Conservation (phyloP, 2,888 invertebrate species). For the Pterobdella sp. region DNA sequence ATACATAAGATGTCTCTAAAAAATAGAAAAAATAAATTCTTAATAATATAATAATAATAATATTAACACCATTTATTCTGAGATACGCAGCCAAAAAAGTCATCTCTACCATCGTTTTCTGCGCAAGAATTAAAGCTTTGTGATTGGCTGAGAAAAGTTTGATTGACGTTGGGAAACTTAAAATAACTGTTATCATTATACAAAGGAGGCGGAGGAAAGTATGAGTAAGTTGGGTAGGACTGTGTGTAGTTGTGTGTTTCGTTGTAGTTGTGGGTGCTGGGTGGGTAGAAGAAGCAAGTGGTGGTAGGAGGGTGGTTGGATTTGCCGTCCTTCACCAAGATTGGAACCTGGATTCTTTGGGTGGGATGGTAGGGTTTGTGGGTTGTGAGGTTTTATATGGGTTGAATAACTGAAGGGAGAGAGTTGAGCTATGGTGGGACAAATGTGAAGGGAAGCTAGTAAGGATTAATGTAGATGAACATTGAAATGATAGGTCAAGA, state of each 20-base stretch:
- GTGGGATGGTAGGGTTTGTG: neutral
- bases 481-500: too few species aligned
- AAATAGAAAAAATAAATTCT: too few species aligned
- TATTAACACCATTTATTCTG: neutral
- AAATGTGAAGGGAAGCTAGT: too few species aligned
- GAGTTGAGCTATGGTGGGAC: too few species aligned
- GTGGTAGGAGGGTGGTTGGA: neutral
- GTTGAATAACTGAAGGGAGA: too few species aligned
- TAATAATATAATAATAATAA: too few species aligned
- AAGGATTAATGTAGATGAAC: too few species aligned
- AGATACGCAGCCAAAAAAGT: neutral
- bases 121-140: neutral
- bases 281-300: neutral
- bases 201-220: neutral
- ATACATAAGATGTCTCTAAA: too few species aligned
- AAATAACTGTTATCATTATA: neutral
- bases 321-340: constrained; percentile 27
- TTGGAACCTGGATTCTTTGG: constrained; percentile 19
- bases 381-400: too few species aligned
- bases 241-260: neutral
- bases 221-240: neutral
- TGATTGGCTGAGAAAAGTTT: neutral
- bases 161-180: constrained; percentile 6
- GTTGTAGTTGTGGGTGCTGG: constrained; percentile 4
- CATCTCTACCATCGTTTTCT: neutral